Evolutionary conservation across 2,888 invertebrate genomes (phyloP), one percentile per base, ranked within the genome.

Genomic region (Andricus quercusramuli): DNA sequence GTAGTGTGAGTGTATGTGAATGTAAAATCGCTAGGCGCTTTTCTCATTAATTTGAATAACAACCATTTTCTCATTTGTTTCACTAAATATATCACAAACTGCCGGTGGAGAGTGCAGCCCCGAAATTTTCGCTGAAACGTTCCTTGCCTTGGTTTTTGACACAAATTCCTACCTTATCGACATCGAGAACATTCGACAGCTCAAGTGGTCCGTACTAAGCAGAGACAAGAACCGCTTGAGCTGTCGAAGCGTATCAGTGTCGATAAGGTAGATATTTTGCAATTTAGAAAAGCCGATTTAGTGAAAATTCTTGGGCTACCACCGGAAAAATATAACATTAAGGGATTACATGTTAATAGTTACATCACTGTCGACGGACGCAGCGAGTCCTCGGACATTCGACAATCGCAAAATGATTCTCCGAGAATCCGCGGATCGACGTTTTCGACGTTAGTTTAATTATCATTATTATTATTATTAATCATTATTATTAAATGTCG

Each of bases 71-170:
- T 88, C 87, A 89, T 89, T 90, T 89, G 87, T 90, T 91, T 91
- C 87, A 90, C 91, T 92, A 91, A 91, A 91, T 92, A 92, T 92
- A 92, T 92, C 92, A 92, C 92, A 92, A 92, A 92, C 91, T 91
- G 90, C 90, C 90, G 90, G 89, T 88, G 89, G 90, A 82, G 83
- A 87, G 83, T 85, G 88, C 87, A 87, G 88, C 85, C 83, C 83
- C 79, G 77, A 83, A 80, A 83, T 87, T 86, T 84, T 83, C 85
- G 87, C 82, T 85, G 82, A 86, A 87, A 82, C 77, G 17, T 66
- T 67, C 80, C 59, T 74, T 66, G 44, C 44, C 15, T 44, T 44
- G 44, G 4, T 44, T 44, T 44, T 44, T 3, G 3, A 44, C 4
- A 44, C 15, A 4, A 44, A 44, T 44, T 44, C 44, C 13, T 44